Base-by-base conservation (phyloP, 1,140 invertebrate species). In the Bombus confusus region DNA sequence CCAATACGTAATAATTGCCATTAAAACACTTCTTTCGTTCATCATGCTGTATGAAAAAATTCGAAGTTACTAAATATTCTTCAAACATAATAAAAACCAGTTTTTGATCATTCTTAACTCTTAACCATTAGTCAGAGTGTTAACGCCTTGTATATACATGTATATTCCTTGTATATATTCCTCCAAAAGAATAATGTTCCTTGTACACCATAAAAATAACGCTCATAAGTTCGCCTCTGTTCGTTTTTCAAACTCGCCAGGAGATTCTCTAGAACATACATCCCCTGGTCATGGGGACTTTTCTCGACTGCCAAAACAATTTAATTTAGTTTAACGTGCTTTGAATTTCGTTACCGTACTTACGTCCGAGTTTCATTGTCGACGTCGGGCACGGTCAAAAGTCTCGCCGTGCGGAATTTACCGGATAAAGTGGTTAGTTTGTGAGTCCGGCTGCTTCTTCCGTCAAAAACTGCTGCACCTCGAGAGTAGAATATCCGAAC, bases 251-350 rank as follows among this genome's bases (percentile, higher is more conserved):
- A 25, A 79, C 18, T 52, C 47, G 18, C 6, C 47, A 22, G 18
- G 25, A 25, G n/a, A 68, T 47, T 34, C 34, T 52, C 2, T 18
- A 9, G 28, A 52, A 47, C 64, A 66, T 31, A 78, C n/a, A 8
- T 47, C 9, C 10, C n/a, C n/a, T 1, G 1, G 8, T 34, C 22
- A 31, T 13, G 3, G 10, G 3, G 31, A 66, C 59, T 66, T 41
- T 31, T 47, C 73, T 9, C n/a, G 22, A 25, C 62, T 78, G 77
- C 18, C 78, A 69, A 80, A 80, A 80, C 64, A 80, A 80, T 80
- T 80, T 69, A 80, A 80, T 80, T 80, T 69, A 80, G n/a, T 47
- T 68, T 79, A 68, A 79, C 78, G 78, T 80, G 78, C 78, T 80
- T 80, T 80, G 78, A 80, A 80, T 80, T 68, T n/a, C 41, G n/a